phyloP scores from a whole-genome alignment of 2,113 vertebrate species.

The Genyomyrus donnyi region DNA sequence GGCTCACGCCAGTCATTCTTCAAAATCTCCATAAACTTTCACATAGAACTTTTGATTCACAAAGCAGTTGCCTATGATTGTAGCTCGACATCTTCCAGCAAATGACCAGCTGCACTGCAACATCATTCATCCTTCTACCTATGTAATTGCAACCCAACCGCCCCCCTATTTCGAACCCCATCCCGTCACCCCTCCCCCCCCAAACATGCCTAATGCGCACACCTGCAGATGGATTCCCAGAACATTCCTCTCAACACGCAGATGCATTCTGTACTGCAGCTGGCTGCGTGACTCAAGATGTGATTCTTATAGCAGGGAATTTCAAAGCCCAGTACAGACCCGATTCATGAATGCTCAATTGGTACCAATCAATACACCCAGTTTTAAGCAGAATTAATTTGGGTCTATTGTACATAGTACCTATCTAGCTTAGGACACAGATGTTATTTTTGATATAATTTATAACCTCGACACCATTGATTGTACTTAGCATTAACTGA shows the following conservation, averaged over 20 bases:
- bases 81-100: constrained; percentile 32
- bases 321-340: background rate
- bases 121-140: background rate
- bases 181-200: background rate
- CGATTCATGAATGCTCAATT: background rate
- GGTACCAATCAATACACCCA: background rate
- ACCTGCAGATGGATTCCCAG: background rate
- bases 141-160: background rate
- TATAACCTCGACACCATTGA: background rate
- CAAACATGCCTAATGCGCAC: background rate
- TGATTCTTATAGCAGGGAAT: background rate
- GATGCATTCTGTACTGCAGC: background rate
- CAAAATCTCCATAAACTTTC: background rate
- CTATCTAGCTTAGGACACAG: background rate
- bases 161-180: background rate
- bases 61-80: constrained; percentile 50
- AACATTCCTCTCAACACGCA: background rate
- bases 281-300: background rate
- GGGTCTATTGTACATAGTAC: background rate
- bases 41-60: constrained; percentile 61
- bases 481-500: background rate
- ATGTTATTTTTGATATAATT: background rate
- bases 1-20: background rate
- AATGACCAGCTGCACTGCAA: background rate
- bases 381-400: background rate